Conservation (phyloP, 1,140 invertebrate genomes). For the Ylistrum balloti region DNA sequence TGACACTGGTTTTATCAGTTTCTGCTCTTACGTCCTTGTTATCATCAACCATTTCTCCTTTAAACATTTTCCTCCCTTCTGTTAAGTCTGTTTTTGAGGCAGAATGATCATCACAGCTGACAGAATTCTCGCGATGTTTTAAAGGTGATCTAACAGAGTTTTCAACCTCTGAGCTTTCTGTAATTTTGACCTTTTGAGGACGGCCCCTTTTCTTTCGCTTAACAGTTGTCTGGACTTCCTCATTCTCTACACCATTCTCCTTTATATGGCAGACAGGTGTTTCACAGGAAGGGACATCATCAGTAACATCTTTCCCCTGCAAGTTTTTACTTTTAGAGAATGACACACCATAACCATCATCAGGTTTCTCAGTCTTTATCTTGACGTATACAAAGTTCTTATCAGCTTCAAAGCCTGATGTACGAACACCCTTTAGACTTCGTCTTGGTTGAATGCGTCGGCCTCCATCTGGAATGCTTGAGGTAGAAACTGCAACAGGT, state of each 20-base stretch:
- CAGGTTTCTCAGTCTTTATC: slow-evolving; percentile 47
- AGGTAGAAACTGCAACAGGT: slow-evolving; percentile 51
- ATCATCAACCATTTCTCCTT: no score
- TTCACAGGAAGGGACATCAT: background rate
- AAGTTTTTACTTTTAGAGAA: background rate
- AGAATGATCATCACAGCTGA: no score
- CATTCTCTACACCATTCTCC: background rate
- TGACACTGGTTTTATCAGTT: background rate
- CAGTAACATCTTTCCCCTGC: background rate
- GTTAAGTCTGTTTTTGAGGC: no score
- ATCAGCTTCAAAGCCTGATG: slow-evolving; percentile 56
- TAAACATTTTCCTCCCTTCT: no score
- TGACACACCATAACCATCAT: slow-evolving; percentile 47
- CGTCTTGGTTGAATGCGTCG: slow-evolving; percentile 66
- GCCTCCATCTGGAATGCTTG: background rate
- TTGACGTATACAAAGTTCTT: slow-evolving; percentile 51
- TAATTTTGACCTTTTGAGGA: no score
- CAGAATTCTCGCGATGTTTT: no score
- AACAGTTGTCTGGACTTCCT: background rate
- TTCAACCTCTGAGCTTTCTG: no score
- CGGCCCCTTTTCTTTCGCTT: no score
- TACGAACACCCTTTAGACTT: slow-evolving; percentile 64
- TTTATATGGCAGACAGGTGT: background rate
- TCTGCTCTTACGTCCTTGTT: no score
- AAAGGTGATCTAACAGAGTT: no score